These are phyloP conservation scores for Coendou prehensilis DNA, from an alignment of 2,797 vertebrate species.

Conservation along the genomic window DNA sequence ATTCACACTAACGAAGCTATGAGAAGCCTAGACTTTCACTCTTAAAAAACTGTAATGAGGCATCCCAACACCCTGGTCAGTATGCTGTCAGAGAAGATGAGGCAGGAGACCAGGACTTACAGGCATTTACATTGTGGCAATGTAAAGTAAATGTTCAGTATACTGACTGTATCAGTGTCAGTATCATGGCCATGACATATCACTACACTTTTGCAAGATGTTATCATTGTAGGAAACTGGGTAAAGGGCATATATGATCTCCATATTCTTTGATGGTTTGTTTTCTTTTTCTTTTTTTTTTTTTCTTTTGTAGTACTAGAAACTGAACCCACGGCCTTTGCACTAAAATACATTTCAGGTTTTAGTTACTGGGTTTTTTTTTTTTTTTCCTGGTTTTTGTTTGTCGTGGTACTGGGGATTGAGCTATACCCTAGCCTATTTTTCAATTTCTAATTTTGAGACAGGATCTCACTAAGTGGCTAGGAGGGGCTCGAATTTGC, in stretches of 20 bases:
- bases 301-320: not conserved
- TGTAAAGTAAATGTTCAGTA: not conserved
- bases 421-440: not conserved
- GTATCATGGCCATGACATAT: not conserved
- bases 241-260: not conserved
- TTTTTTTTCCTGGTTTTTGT: not conserved
- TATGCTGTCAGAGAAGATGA: not conserved
- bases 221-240: not conserved
- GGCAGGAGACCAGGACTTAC: not conserved
- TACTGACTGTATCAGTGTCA: not conserved
- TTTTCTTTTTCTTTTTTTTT: too few relatives aligned
- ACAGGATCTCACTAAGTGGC: not conserved
- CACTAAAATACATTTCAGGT: not conserved
- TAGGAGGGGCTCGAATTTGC: not conserved
- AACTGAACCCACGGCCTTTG: not conserved
- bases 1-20: not conserved
- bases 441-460: not conserved
- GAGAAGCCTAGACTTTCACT: not conserved
- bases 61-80: not conserved
- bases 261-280: not conserved
- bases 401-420: not conserved
- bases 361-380: not conserved
- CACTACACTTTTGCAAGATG: not conserved
- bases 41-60: not conserved
- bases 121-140: not conserved